Percentiles rank a stretch among this genome's conserved stretches.
phyloP scores from a whole-genome alignment of 2,797 vertebrate genomes.

The Varecia variegata region DNA sequence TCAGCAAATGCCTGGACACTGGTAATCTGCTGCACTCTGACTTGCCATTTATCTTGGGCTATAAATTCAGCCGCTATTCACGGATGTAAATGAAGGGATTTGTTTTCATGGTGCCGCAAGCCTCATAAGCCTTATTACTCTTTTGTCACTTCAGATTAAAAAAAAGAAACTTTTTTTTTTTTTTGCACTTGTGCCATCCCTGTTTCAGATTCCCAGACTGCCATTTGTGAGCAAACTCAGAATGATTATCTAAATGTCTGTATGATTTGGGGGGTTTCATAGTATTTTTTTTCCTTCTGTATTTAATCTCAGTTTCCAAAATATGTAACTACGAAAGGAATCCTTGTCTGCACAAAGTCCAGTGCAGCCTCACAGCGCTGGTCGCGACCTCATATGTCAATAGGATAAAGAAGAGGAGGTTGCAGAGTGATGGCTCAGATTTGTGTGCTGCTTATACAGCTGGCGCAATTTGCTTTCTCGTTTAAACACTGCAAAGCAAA shows the following conservation, averaged over 20 bases:
- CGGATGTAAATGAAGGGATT: slow-evolving; percentile 53
- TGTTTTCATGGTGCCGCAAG: slow-evolving; percentile 57
- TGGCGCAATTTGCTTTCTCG: slow-evolving; percentile 62
- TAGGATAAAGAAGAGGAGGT: slow-evolving; percentile 18
- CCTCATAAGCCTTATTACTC: background rate
- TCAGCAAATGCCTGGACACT: slow-evolving; percentile 8
- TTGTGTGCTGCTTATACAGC: slow-evolving; percentile 55
- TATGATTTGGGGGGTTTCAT: background rate
- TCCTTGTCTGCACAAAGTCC: background rate
- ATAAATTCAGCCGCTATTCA: slow-evolving; percentile 62
- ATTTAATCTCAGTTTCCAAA: background rate
- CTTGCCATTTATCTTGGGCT: slow-evolving; percentile 30
- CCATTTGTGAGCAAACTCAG: background rate
- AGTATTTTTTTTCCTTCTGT: background rate
- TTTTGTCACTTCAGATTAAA: slow-evolving; percentile 57
- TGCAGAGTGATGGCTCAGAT: slow-evolving; percentile 17
- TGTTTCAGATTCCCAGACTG: slow-evolving; percentile 1
- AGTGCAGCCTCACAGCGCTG: background rate
- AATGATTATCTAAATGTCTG: background rate
- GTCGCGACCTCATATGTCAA: slow-evolving; percentile 17
- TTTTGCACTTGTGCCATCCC: background rate
- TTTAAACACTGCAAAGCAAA: slow-evolving; percentile 67
- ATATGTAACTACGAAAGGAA: background rate
- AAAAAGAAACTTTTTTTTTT: background rate
- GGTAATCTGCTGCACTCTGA: slow-evolving; percentile 58